These are phyloP conservation scores for Triplophysa dalaica DNA, from an alignment of 2,113 vertebrate genomes.

Conservation along the genomic window DNA sequence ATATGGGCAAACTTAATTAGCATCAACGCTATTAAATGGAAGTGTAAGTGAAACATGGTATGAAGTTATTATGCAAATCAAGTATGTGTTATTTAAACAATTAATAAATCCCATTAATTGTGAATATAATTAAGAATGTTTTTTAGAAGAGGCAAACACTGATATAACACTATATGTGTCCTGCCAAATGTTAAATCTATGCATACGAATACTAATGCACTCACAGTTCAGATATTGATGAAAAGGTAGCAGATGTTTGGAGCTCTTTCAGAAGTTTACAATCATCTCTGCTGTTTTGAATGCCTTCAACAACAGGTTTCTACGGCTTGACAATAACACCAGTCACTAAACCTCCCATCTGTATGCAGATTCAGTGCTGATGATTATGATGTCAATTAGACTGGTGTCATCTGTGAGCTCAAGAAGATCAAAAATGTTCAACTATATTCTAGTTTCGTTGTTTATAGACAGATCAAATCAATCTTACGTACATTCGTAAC, in stretches of 20 bases:
- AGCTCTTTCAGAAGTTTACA: not conserved
- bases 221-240: not conserved
- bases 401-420: slow-evolving; percentile 7
- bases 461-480: no score
- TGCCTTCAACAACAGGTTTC: not conserved
- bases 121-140: not conserved
- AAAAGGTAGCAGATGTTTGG: slow-evolving; percentile 11
- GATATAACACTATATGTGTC: not conserved
- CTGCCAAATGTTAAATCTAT: not conserved
- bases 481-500: no score
- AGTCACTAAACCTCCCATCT: slow-evolving; percentile 12
- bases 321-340: slow-evolving; percentile 8
- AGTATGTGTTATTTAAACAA: no score
- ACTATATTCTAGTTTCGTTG: no score
- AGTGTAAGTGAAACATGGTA: not conserved
- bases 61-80: no score
- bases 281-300: not conserved
- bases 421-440: not conserved
- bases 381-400: slow-evolving; percentile 10
- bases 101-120: not conserved
- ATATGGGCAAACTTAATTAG: not conserved
- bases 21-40: not conserved
- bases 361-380: slow-evolving; percentile 11
- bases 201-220: not conserved
- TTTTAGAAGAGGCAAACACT: not conserved